phyloP scores from a whole-genome alignment of 2,888 invertebrate species.

The Thysanoteuthis rhombus region DNA sequence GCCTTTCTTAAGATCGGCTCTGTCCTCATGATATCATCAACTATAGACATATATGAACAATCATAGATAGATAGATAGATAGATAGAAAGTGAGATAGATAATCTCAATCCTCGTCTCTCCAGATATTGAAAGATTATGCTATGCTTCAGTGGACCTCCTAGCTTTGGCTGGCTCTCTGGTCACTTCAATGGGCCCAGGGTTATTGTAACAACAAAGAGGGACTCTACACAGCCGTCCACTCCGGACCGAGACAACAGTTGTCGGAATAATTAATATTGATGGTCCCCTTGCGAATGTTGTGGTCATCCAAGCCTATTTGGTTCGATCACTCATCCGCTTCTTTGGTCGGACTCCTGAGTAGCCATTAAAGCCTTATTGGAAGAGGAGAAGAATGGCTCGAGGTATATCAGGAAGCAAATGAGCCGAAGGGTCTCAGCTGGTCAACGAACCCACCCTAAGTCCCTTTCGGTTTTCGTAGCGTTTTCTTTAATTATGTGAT shows the following conservation, averaged over 20 bases:
- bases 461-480: neutral
- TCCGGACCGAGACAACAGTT: neutral
- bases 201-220: neutral
- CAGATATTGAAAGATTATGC: neutral
- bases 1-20: no score
- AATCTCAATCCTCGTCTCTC: neutral
- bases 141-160: neutral
- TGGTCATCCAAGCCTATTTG: slow-evolving; percentile 12
- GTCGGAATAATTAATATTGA: neutral
- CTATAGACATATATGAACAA: no score
- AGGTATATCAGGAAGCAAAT: neutral
- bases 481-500: neutral
- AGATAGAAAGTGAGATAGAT: neutral
- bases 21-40: no score
- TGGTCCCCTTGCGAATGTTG: neutral
- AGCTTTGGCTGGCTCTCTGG: neutral
- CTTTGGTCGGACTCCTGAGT: neutral
- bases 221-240: neutral
- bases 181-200: neutral
- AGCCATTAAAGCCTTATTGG: neutral
- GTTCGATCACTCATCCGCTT: neutral
- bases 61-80: neutral
- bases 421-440: neutral
- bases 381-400: neutral
- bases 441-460: neutral